Conservation (phyloP, 92 coral and sea anemone species). For the Heteractis magnifica region DNA sequence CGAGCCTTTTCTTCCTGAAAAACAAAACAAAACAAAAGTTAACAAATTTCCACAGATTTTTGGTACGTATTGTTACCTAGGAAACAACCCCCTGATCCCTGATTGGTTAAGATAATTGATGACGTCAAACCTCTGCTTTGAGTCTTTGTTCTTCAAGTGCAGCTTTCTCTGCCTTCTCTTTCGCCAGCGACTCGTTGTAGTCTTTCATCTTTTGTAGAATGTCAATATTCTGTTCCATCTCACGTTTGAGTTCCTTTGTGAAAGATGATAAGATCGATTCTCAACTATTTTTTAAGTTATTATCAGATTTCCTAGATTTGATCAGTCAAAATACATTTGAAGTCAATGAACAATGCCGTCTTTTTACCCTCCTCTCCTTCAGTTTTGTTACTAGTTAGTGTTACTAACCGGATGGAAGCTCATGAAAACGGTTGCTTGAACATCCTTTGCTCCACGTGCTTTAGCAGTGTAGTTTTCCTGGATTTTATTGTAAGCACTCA, state of each 20-base stretch:
- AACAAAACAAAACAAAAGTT: not conserved
- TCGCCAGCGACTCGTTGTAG: conserved; percentile 47
- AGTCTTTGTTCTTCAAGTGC: conserved; percentile 33
- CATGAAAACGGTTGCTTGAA: conserved; percentile 60
- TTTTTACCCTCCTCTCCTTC: not conserved
- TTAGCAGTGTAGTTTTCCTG: conserved; percentile 44
- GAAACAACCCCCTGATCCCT: not conserved
- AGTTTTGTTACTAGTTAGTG: not conserved
- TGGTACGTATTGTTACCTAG: not conserved
- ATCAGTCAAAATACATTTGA: not conserved
- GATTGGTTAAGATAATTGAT: not conserved
- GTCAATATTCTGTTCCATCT: conserved; percentile 57
- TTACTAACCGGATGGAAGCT: conserved; percentile 65
- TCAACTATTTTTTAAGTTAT: too few species aligned
- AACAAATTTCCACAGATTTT: not conserved
- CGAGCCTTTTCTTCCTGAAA: conserved; percentile 63
- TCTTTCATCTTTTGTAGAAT: conserved; percentile 50
- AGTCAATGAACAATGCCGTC: not conserved
- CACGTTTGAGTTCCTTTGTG: conserved; percentile 37
- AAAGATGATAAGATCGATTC: not conserved
- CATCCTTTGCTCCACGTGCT: conserved; percentile 63
- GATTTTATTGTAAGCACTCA: conserved; percentile 49
- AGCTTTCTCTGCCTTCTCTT: conserved; percentile 51
- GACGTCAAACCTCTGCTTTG: conserved; percentile 37
- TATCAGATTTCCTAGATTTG: too few species aligned